Evolutionary conservation across 2,797 vertebrate genomes (phyloP).

Genomic region (Chromis chromis): DNA sequence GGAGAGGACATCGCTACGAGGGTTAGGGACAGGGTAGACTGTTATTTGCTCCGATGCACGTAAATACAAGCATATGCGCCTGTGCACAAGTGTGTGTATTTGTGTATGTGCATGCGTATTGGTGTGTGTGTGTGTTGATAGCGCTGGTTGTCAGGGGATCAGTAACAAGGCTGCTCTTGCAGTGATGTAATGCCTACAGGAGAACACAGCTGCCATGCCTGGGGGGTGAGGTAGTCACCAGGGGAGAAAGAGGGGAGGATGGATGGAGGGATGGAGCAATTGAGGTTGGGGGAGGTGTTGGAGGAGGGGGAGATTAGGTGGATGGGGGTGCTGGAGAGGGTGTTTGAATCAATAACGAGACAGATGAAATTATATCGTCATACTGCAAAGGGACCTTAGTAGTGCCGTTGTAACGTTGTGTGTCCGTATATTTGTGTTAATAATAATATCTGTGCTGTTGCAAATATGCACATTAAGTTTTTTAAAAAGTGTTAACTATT

Average conservation of each 20-base stretch:
- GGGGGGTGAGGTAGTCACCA: conserved; percentile 83
- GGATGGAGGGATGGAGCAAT: conserved; percentile 46
- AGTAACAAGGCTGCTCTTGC: conserved; percentile 83
- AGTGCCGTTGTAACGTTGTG: conserved; percentile 1
- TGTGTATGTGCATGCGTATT: conserved; percentile 14
- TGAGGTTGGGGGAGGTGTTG: conserved; percentile 27
- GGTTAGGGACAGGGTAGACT: conserved; percentile 6
- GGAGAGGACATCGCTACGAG: conserved; percentile 30
- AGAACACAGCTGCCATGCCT: conserved; percentile 87
- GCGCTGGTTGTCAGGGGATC: conserved; percentile 81
- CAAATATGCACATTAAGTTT: not conserved
- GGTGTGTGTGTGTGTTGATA: conserved; percentile 69
- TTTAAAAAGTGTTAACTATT: not conserved
- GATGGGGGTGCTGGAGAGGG: conserved; percentile 25
- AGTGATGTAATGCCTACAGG: conserved; percentile 86
- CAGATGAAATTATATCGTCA: conserved; percentile 43
- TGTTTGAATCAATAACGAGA: conserved; percentile 36
- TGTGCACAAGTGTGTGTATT: conserved; percentile 26
- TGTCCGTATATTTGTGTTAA: conserved; percentile 22
- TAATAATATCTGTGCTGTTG: not conserved
- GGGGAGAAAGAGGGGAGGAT: conserved; percentile 58
- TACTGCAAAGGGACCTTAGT: conserved; percentile 27
- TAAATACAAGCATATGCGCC: conserved; percentile 57
- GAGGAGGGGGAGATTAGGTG: conserved; percentile 36
- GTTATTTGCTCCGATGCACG: conserved; percentile 44